Evolutionary conservation across 2,113 vertebrate genomes (phyloP), one percentile per base, ranked within the genome.

Genomic region (Chaetodon trifascialis): DNA sequence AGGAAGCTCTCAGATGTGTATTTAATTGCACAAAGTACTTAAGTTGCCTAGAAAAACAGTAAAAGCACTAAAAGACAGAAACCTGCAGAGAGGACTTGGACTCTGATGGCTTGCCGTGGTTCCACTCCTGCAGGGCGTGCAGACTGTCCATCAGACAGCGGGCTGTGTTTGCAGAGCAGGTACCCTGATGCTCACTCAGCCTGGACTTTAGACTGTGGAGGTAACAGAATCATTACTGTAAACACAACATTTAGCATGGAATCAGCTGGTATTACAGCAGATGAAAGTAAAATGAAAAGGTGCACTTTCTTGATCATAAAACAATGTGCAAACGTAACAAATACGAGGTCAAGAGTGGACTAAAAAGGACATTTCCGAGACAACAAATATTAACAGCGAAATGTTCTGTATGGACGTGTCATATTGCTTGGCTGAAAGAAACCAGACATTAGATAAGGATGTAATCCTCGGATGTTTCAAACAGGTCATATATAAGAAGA

Each of bases 61-160:
- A 34, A 80, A 73, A 42, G 2, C 0, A 30, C 46, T 10, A 63
- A 72, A 85, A 68, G 65, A 77, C 11, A 63, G 0, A 44, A 56
- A 96, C 95, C 95, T 95, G 92, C 11, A 92, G 21, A 64, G 90
- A 81, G 40, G 79, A 62, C 25, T 36, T 58, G 3, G 92, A 94
- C 42, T 88, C 78, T 3, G 85, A 25, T 4, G 86, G 70, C 73
- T 52, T 62, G 66, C 12, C 64, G n/a, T 83, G 65, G 84, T 73
- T 94, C 95, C 95, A 96, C 7, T 87, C 90, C 74, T 94, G 93
- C 46, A 95, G 79, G 2, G 51, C 58, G 25, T 90, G 86, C 25
- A 96, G 83, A 21, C 69, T 66, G 9, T 92, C 91, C 21, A 72
- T 88, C 77, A 95, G 73, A 38, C 82, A 92, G 52, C 70, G 64